Conservation (phyloP, 1,140 invertebrate species). For the Nasonia vitripennis region DNA sequence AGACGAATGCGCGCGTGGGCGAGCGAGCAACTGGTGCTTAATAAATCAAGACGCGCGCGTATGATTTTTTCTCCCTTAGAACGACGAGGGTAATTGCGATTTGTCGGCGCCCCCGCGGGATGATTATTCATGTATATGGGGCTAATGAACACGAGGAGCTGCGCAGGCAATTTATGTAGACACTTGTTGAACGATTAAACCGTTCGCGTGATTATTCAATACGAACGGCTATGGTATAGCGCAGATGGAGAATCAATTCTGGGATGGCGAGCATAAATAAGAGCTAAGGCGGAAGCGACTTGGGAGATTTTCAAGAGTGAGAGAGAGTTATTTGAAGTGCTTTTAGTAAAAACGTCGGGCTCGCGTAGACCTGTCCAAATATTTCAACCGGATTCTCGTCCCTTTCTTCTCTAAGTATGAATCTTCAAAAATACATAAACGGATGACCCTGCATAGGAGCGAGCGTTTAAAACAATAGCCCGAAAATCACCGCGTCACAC, state of each 20-base stretch:
- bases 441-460: too few species aligned
- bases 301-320: slow-evolving; percentile 2
- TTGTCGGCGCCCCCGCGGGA: background rate
- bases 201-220: background rate
- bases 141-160: slow-evolving; percentile 1
- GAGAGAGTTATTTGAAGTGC: slow-evolving; percentile 21
- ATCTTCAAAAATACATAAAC: background rate
- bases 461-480: too few species aligned
- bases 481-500: background rate
- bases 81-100: slow-evolving; percentile 50
- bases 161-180: background rate
- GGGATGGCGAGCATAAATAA: background rate
- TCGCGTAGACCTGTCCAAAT: slow-evolving; percentile 48
- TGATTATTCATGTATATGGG: slow-evolving; percentile 29
- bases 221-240: too few species aligned
- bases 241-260: background rate
- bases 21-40: slow-evolving; percentile 26
- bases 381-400: slow-evolving; percentile 53
- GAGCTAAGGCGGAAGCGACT: slow-evolving; percentile 21
- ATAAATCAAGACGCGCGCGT: slow-evolving; percentile 19
- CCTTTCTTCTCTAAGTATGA: background rate
- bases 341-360: background rate
- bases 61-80: slow-evolving; percentile 30
- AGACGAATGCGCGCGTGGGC: slow-evolving; percentile 24
- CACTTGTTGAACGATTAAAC: background rate